phyloP scores from a whole-genome alignment of 2,888 invertebrate species.

The Zaprionus obscuricornis region DNA sequence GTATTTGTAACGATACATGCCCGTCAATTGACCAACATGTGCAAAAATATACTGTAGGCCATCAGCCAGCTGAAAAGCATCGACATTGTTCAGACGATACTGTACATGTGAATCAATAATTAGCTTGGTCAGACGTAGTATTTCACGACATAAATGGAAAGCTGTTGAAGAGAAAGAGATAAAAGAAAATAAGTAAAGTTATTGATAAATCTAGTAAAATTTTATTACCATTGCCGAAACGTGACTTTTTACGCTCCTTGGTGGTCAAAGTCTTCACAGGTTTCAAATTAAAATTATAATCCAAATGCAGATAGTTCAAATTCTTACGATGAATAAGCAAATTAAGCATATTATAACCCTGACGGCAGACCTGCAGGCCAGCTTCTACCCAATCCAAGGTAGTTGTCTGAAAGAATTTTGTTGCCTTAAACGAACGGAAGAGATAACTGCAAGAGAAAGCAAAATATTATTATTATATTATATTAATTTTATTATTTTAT shows the following conservation, averaged over 20 bases:
- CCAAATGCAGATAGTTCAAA: slow-evolving; percentile 99
- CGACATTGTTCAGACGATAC: slow-evolving; percentile 99
- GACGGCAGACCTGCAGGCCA: slow-evolving; percentile 98
- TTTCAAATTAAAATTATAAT: slow-evolving; percentile 99
- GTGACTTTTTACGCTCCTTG: slow-evolving; percentile 99
- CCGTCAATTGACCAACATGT: slow-evolving; percentile 99
- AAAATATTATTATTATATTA: not conserved
- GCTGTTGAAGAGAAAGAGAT: slow-evolving; percentile 87
- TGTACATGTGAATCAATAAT: slow-evolving; percentile 99
- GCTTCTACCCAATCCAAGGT: slow-evolving; percentile 99
- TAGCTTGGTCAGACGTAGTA: slow-evolving; percentile 98
- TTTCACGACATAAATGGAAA: slow-evolving; percentile 99
- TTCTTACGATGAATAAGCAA: slow-evolving; percentile 99
- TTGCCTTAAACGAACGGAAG: slow-evolving; percentile 99
- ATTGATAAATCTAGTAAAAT: not conserved
- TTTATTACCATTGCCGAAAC: slow-evolving; percentile 94
- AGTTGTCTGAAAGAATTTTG: slow-evolving; percentile 99
- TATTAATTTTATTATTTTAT: not conserved
- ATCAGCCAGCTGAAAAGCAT: slow-evolving; percentile 99
- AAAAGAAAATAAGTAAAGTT: no score
- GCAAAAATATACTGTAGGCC: slow-evolving; percentile 99
- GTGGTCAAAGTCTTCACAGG: slow-evolving; percentile 99
- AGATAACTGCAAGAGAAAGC: slow-evolving; percentile 87
- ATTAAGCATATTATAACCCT: slow-evolving; percentile 99
- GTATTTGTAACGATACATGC: slow-evolving; percentile 99